Conservation (phyloP, 2,888 invertebrate species). For the Listrodromus nycthemerus region DNA sequence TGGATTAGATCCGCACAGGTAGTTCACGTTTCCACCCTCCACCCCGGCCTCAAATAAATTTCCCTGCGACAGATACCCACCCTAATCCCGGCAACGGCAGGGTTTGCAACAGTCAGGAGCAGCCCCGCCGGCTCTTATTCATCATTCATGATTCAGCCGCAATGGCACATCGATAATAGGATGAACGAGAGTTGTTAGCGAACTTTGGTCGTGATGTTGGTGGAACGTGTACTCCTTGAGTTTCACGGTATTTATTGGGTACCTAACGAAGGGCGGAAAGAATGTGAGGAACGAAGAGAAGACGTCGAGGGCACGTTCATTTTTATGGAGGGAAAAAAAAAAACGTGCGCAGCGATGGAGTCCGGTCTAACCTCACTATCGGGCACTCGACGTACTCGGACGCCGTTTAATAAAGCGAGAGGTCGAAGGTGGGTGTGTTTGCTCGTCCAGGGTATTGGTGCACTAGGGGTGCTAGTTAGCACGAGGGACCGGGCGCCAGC, state of each 20-base stretch:
- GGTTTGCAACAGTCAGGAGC: slow-evolving; percentile 59
- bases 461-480: slow-evolving; percentile 82
- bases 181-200: neutral
- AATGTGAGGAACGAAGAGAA: neutral
- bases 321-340: slow-evolving; percentile 78
- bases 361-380: slow-evolving; percentile 57
- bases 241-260: neutral
- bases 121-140: slow-evolving; percentile 19
- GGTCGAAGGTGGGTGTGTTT: slow-evolving; percentile 38
- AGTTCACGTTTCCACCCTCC: slow-evolving; percentile 39
- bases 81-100: slow-evolving; percentile 40
- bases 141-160: slow-evolving; percentile 4
- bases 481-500: slow-evolving; percentile 80
- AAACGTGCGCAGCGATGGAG: slow-evolving; percentile 68
- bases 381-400: slow-evolving; percentile 55
- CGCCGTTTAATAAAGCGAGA: slow-evolving; percentile 66
- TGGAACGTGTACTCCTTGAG: neutral
- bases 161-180: neutral
- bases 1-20: neutral
- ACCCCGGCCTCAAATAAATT: slow-evolving; percentile 55
- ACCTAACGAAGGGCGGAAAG: neutral
- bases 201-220: neutral
- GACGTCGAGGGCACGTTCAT: slow-evolving; percentile 71
- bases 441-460: slow-evolving; percentile 67
- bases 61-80: slow-evolving; percentile 48